A percentile compares a stretch with the other conserved stretches of the same genome.
phyloP scores from a whole-genome alignment of 2,113 vertebrate genomes.

The Toxotes jaculatrix region DNA sequence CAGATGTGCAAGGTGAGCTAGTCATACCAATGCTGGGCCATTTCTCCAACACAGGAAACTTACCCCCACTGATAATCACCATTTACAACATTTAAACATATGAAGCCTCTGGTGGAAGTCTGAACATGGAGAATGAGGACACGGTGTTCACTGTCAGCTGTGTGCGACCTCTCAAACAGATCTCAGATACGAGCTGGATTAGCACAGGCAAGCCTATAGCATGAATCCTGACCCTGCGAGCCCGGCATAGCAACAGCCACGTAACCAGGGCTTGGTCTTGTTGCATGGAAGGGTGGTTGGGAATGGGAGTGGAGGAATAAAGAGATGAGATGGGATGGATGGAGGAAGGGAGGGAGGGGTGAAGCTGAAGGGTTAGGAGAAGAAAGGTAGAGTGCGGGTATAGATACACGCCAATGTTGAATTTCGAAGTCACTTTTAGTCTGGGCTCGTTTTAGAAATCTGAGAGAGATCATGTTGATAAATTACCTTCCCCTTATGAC shows the following conservation, averaged over 20 bases:
- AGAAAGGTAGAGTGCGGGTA: slow-evolving; percentile 13
- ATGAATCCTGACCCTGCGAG: slow-evolving; percentile 29
- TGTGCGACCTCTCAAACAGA: slow-evolving; percentile 20
- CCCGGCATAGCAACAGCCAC: slow-evolving; percentile 73
- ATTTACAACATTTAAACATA: slow-evolving; percentile 1
- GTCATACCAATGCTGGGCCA: background rate
- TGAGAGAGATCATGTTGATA: background rate
- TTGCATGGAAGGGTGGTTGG: slow-evolving; percentile 50
- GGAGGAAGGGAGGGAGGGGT: slow-evolving; percentile 36
- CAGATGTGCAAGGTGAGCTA: slow-evolving; percentile 20
- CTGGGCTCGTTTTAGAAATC: slow-evolving; percentile 1
- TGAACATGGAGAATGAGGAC: slow-evolving; percentile 1
- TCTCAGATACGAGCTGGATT: slow-evolving; percentile 42
- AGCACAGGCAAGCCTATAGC: slow-evolving; percentile 43
- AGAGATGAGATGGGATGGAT: slow-evolving; percentile 45
- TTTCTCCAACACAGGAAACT: slow-evolving; percentile 2
- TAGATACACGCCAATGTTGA: slow-evolving; percentile 4
- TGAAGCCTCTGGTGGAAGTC: background rate
- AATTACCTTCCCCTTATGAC: background rate
- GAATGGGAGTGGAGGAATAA: slow-evolving; percentile 53
- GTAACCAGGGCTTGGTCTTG: slow-evolving; percentile 62
- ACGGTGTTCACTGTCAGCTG: background rate
- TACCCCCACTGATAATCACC: background rate
- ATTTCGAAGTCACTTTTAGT: background rate
- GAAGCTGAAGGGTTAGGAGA: slow-evolving; percentile 30